Conservation (phyloP, 2,113 vertebrate genomes). For the Oophaga pumilio region DNA sequence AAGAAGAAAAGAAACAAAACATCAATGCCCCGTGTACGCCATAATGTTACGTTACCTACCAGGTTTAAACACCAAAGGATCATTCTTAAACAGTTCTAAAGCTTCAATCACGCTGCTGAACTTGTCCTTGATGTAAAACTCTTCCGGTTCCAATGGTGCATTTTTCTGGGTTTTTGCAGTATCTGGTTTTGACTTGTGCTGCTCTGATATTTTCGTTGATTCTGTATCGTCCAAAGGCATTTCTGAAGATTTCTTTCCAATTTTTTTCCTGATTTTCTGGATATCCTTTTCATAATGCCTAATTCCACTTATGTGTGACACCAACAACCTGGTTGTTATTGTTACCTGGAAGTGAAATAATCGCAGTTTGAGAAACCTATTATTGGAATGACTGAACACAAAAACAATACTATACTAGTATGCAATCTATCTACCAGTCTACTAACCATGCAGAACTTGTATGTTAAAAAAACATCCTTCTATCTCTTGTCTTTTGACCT, state of each 20-base stretch:
- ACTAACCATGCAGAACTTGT: too few species aligned
- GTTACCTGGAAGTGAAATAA: slow-evolving; percentile 74
- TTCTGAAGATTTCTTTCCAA: slow-evolving; percentile 77
- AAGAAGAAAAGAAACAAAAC: not conserved
- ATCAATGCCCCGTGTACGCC: not conserved
- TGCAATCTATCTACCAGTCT: too few species aligned
- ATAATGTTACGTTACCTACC: slow-evolving; percentile 73
- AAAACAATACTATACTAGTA: not conserved
- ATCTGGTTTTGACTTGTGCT: slow-evolving; percentile 63
- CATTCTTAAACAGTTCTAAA: slow-evolving; percentile 92
- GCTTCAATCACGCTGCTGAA: slow-evolving; percentile 87
- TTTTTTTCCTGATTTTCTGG: slow-evolving; percentile 87
- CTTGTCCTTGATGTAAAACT: slow-evolving; percentile 92
- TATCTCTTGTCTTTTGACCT: too few species aligned
- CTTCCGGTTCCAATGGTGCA: slow-evolving; percentile 87
- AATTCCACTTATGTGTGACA: slow-evolving; percentile 95
- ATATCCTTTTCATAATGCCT: slow-evolving; percentile 95
- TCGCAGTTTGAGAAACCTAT: not conserved
- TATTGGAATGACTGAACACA: not conserved
- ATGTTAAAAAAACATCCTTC: too few species aligned
- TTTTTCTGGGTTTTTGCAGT: slow-evolving; percentile 71
- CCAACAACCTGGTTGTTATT: slow-evolving; percentile 86
- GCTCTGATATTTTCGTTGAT: slow-evolving; percentile 62
- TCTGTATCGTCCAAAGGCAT: not conserved
- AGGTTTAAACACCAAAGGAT: slow-evolving; percentile 92